A percentile compares a stretch with the other conserved stretches of the same genome.
phyloP scores from a whole-genome alignment of 35 echinoderm and acorn worm genomes.

The Strongylocentrotus purpuratus region DNA sequence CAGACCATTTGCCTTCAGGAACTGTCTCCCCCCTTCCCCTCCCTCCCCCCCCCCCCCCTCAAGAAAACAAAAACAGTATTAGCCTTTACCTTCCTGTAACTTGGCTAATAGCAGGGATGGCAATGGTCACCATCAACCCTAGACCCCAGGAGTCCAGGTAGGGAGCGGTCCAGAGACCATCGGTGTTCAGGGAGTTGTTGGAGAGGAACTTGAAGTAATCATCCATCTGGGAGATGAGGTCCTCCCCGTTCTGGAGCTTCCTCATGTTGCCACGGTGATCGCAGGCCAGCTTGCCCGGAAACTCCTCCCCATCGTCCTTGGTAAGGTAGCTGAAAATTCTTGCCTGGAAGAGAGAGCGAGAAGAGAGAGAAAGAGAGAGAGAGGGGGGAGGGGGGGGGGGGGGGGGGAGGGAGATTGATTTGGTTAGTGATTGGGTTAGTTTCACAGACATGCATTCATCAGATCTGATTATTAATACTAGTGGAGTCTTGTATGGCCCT shows the following conservation, averaged over 20 bases:
- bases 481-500: too few relatives aligned
- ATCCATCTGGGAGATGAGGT: slow-evolving; percentile 92
- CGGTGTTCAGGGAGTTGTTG: slow-evolving; percentile 73
- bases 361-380: background rate
- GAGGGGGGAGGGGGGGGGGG: too few relatives aligned
- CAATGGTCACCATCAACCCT: slow-evolving; percentile 89
- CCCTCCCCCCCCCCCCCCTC: too few relatives aligned
- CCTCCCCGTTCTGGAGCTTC: slow-evolving; percentile 78
- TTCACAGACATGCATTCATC: background rate
- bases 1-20: too few relatives aligned
- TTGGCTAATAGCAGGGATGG: slow-evolving; percentile 84
- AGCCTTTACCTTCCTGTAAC: slow-evolving; percentile 64
- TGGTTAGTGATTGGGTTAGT: too few relatives aligned
- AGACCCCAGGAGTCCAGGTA: slow-evolving; percentile 96
- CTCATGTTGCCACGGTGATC: slow-evolving; percentile 78
- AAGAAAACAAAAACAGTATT: background rate
- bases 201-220: slow-evolving; percentile 96
- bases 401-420: too few relatives aligned
- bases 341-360: slow-evolving; percentile 60
- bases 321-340: slow-evolving; percentile 97
- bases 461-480: background rate
- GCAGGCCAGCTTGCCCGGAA: slow-evolving; percentile 91
- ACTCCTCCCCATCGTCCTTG: slow-evolving; percentile 82
- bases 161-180: slow-evolving; percentile 86
- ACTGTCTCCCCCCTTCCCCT: background rate